Evolutionary conservation across 2,113 vertebrate species (phyloP).

Genomic region (Sander vitreus): DNA sequence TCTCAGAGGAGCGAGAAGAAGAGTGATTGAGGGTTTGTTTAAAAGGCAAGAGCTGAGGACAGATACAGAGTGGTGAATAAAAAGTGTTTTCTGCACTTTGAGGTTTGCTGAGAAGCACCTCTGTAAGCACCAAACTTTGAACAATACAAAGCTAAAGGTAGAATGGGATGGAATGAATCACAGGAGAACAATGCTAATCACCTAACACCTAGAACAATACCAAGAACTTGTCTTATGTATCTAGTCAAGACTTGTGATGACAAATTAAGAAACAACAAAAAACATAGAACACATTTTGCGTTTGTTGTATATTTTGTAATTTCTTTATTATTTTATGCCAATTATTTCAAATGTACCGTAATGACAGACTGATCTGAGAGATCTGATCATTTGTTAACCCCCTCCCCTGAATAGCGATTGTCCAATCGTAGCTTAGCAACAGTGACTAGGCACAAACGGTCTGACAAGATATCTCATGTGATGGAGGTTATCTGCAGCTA

Average conservation of each 20-base stretch:
- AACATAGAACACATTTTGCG: not conserved
- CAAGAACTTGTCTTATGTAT: not conserved
- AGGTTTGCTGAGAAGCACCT: slow-evolving; percentile 22
- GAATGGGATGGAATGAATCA: not conserved
- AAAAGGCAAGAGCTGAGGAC: slow-evolving; percentile 15
- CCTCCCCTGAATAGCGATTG: not conserved
- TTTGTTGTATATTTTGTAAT: not conserved
- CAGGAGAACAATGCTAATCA: not conserved
- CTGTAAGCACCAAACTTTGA: not conserved
- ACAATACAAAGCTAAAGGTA: not conserved
- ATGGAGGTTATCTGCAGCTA: too few relatives aligned
- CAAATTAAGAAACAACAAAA: too few relatives aligned
- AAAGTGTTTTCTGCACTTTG: slow-evolving; percentile 7
- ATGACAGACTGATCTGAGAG: too few relatives aligned
- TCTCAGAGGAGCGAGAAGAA: slow-evolving; percentile 14
- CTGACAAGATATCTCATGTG: too few relatives aligned
- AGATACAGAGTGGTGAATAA: not conserved
- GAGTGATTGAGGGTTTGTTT: not conserved
- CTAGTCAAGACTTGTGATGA: not conserved
- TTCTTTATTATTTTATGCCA: not conserved
- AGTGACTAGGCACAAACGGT: too few relatives aligned
- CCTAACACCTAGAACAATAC: not conserved
- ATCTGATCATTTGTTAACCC: too few relatives aligned
- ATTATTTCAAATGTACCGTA: too few relatives aligned
- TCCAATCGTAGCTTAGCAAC: not conserved